Conservation (phyloP, 2,888 invertebrate genomes). For the Pediacus dermestoides region DNA sequence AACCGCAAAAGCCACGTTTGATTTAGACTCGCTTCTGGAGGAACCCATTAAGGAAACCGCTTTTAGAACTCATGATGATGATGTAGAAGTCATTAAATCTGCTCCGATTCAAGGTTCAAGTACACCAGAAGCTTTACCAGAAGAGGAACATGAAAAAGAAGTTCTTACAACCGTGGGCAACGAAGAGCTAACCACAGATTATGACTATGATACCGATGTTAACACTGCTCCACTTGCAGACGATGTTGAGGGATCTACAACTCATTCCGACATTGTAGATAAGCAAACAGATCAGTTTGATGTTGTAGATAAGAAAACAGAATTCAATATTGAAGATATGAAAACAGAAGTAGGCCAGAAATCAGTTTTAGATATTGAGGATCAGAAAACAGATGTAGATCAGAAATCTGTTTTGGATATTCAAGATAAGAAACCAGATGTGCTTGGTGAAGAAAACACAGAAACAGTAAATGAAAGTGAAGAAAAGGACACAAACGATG, state of each 20-base stretch:
- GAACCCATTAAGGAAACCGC: constrained; percentile 56
- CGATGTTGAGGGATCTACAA: no score
- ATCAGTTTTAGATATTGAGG: no score
- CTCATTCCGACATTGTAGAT: no score
- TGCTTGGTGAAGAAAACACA: no score
- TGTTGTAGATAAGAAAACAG: no score
- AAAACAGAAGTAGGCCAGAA: no score
- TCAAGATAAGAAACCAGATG: no score
- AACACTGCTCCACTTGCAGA: not conserved
- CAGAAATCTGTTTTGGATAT: no score
- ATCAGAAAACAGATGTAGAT: no score
- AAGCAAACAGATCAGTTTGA: no score
- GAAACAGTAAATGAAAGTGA: not conserved
- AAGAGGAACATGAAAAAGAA: constrained; percentile 15
- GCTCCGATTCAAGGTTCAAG: constrained; percentile 13
- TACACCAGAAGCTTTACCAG: constrained; percentile 5
- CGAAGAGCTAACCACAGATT: constrained; percentile 15
- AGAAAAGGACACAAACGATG: constrained; percentile 17
- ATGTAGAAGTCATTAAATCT: constrained; percentile 56
- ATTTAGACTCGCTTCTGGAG: constrained; percentile 58
- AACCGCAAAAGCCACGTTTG: constrained; percentile 40
- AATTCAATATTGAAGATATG: no score
- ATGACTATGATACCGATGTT: not conserved
- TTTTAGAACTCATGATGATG: constrained; percentile 40
- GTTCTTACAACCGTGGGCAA: constrained; percentile 1